phyloP scores from a whole-genome alignment of 1,140 invertebrate genomes.

The Lepidostoma basale region DNA sequence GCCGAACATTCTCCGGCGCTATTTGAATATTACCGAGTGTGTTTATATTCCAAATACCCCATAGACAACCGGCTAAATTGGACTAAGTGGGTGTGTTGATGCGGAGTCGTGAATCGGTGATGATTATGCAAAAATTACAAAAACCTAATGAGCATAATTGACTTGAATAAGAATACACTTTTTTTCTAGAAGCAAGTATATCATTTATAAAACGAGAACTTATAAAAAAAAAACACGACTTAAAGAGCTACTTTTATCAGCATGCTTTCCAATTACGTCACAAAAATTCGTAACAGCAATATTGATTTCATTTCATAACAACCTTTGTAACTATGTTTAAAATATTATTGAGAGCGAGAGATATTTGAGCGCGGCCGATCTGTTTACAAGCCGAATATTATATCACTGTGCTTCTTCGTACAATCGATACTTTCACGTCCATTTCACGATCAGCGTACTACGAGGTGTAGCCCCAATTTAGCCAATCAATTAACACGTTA shows the following conservation, averaged over 20 bases:
- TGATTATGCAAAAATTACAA: conserved; percentile 23
- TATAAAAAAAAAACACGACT: too few species aligned
- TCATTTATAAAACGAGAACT: neutral
- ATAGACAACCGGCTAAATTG: conserved; percentile 6
- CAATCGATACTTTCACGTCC: neutral
- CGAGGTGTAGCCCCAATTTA: neutral
- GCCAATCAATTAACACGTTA: neutral
- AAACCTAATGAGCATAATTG: neutral
- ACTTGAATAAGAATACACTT: conserved; percentile 4
- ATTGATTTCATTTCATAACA: neutral
- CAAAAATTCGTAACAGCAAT: neutral
- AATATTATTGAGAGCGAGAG: too few species aligned
- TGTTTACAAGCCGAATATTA: too few species aligned
- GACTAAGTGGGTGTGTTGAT: conserved; percentile 14
- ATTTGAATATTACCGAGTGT: too few species aligned
- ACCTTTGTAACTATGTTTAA: too few species aligned
- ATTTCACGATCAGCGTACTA: neutral
- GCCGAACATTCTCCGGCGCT: conserved; percentile 3
- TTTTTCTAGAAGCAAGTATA: too few species aligned
- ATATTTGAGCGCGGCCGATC: too few species aligned
- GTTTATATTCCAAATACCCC: too few species aligned
- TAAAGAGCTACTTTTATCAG: neutral
- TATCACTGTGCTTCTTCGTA: neutral
- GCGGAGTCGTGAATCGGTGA: conserved; percentile 1
- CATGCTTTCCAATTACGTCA: too few species aligned